Percentiles rank a stretch among this genome's conserved stretches.
phyloP scores from a whole-genome alignment of 2,113 vertebrate genomes.

The Triplophysa tibetana region DNA sequence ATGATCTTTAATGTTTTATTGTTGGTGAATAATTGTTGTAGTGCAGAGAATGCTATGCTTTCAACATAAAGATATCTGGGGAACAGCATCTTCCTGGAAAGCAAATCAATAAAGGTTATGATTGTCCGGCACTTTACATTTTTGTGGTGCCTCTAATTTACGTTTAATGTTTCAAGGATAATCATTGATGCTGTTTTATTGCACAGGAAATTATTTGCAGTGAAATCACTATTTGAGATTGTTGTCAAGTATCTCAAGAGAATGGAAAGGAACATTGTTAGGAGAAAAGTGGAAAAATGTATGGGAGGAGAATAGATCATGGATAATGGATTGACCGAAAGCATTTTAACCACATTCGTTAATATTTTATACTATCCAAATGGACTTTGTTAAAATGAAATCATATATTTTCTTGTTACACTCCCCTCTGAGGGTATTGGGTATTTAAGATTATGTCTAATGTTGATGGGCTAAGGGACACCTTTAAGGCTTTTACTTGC shows the following conservation, averaged over 20 bases:
- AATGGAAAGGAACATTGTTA: not conserved
- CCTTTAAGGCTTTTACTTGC: not conserved
- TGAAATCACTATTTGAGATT: not conserved
- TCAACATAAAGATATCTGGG: slow-evolving; percentile 19
- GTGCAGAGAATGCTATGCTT: not conserved
- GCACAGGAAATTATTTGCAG: not conserved
- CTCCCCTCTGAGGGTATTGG: not conserved
- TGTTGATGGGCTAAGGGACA: not conserved
- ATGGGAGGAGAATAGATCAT: not conserved
- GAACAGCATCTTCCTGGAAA: not conserved
- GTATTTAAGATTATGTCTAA: not conserved
- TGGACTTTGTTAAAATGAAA: not conserved
- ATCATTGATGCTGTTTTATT: not conserved
- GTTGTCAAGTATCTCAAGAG: not conserved
- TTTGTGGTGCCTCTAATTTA: not conserved
- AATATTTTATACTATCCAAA: not conserved
- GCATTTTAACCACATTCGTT: too few species aligned
- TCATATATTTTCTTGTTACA: not conserved
- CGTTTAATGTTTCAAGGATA: not conserved
- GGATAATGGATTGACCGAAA: not conserved
- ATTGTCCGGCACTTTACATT: not conserved
- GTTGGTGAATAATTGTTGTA: not conserved
- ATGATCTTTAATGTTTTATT: not conserved
- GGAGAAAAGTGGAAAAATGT: not conserved
- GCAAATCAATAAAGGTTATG: slow-evolving; percentile 28